Conservation (phyloP, 2,113 vertebrate genomes). For the Misgurnus mizolepis region DNA sequence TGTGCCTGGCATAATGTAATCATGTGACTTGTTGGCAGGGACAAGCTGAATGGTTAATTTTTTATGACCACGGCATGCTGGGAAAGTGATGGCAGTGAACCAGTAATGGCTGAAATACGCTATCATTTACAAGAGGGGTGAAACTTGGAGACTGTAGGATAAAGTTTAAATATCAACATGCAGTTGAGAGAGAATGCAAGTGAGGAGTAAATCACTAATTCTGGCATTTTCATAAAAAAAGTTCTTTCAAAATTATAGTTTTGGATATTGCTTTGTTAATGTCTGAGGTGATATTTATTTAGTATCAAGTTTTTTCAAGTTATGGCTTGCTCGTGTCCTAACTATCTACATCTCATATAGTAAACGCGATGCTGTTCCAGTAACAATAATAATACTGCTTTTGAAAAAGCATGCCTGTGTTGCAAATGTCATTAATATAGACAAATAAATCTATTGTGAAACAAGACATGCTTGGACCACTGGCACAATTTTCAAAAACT, state of each 20-base stretch:
- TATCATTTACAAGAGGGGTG: too few species aligned
- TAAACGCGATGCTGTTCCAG: constrained; percentile 33
- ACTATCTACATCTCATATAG: constrained; percentile 29
- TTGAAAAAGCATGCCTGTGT: constrained; percentile 46
- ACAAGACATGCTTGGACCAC: constrained; percentile 6
- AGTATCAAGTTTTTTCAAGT: constrained; percentile 46
- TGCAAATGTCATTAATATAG: constrained; percentile 1
- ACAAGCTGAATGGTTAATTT: constrained; percentile 35
- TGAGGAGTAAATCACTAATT: not conserved
- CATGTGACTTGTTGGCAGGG: constrained; percentile 42
- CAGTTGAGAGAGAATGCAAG: not conserved
- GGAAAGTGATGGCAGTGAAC: constrained; percentile 50
- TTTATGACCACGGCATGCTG: constrained; percentile 43
- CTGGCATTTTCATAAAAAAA: too few species aligned
- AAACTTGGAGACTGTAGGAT: not conserved
- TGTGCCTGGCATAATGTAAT: constrained; percentile 31
- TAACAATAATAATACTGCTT: constrained; percentile 40
- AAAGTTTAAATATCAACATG: constrained; percentile 24
- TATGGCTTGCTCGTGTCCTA: constrained; percentile 50
- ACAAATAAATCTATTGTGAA: constrained; percentile 7
- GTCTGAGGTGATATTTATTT: constrained; percentile 38
- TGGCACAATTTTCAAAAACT: not conserved
- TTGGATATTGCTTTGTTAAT: constrained; percentile 36
- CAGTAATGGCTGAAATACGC: constrained; percentile 41
- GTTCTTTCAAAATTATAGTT: not conserved